Conservation (phyloP, 92 coral and sea anemone species). For the Bergia puertoricense region DNA sequence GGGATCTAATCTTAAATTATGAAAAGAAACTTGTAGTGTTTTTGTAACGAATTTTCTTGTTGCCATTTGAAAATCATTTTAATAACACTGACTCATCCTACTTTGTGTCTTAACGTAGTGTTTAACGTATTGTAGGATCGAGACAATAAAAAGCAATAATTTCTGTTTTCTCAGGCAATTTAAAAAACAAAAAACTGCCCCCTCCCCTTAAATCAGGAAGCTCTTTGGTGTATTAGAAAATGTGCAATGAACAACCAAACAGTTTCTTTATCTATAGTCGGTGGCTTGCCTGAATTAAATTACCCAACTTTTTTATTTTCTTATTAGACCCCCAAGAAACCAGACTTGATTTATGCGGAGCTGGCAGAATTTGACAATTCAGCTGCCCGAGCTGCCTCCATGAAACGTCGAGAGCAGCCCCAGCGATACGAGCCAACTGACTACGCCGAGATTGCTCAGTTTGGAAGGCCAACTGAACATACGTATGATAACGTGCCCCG, state of each 20-base stretch:
- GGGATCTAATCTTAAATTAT: too few relatives aligned
- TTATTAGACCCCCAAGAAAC: conserved; percentile 13
- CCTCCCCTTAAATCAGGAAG: too few relatives aligned
- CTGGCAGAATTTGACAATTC: conserved; percentile 3
- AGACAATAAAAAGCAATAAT: too few relatives aligned
- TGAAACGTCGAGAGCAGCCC: neutral
- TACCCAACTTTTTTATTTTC: neutral
- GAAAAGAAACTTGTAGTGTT: neutral
- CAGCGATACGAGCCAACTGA: conserved; percentile 1
- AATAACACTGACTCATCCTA: neutral
- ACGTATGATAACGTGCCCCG: conserved; percentile 35
- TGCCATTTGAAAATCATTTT: neutral
- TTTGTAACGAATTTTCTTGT: neutral
- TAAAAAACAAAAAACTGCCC: too few relatives aligned
- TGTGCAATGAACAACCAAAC: neutral
- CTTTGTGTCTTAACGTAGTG: neutral
- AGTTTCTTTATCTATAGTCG: neutral
- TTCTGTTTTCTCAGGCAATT: too few relatives aligned
- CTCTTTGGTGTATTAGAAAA: too few relatives aligned
- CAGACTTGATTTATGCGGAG: conserved; percentile 24
- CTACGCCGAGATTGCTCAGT: conserved; percentile 33
- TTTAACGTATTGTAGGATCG: neutral
- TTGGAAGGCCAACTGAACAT: conserved; percentile 15
- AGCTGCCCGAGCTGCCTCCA: conserved; percentile 16
- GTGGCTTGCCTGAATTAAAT: neutral